These are phyloP conservation scores for Amblyjoppa fuscipennis DNA, from an alignment of 2,888 invertebrate species.

Conservation along the genomic window DNA sequence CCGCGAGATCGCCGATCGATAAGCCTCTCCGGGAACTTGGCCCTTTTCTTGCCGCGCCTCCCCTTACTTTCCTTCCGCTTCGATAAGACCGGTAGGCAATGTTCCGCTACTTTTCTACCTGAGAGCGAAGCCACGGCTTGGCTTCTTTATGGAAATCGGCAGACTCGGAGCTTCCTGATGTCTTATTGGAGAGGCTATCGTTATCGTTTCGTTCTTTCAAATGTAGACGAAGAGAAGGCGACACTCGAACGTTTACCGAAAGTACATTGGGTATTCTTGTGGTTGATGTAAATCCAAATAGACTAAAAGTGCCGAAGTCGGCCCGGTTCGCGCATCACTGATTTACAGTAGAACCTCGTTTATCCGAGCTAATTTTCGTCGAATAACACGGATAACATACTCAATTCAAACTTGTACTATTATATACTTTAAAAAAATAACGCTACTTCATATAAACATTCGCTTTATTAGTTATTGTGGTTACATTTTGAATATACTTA, in stretches of 20 bases:
- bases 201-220: not conserved
- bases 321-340: no score
- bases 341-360: no score
- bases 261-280: no score
- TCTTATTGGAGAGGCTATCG: not conserved
- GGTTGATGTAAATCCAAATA: no score
- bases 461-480: no score
- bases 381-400: no score
- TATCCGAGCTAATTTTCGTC: no score
- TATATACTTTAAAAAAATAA: no score
- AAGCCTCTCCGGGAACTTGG: conserved; percentile 26
- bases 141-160: conserved; percentile 1
- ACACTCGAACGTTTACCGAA: not conserved
- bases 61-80: conserved; percentile 15
- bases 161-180: not conserved
- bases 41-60: conserved; percentile 17
- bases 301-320: no score
- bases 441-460: no score
- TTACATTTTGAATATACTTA: no score
- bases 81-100: conserved; percentile 12
- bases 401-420: no score
- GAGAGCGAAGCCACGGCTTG: not conserved
- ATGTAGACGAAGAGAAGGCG: not conserved
- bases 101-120: conserved; percentile 3
- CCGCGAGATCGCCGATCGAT: conserved; percentile 49